Base-by-base conservation (phyloP, 1,140 invertebrate species). In the Ceratosolen solmsi region DNA sequence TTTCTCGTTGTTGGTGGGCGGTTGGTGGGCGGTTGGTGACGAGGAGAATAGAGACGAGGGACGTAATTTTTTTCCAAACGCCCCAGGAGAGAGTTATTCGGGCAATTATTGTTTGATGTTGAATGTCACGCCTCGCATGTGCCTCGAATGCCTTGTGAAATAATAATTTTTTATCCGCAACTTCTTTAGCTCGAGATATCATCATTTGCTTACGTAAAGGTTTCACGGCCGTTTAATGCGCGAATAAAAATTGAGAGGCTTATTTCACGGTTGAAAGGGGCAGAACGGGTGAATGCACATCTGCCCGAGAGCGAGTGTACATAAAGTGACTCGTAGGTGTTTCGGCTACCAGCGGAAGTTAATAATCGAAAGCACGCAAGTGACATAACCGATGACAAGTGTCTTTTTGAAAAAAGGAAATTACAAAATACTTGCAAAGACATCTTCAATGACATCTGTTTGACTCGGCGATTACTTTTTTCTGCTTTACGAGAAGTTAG, bases 391-490 rank as follows among this genome's bases (percentile, higher is more conserved):
- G 25, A 49, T 33, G 58, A 77, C 38, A 75, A 74, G 25, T 33
- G 3, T 25, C 17, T 25, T 41, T 65, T 41, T 63, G 20, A 41
- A 30, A 49, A n/a, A 30, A 72, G 54, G 70, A 73, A 79, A 54
- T 72, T 72, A 33, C 78, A 60, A 60, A 49, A 79, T n/a, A 27
- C 20, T 71, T 11, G 9, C 8, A 60, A 41, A 65, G 20, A 38
- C 30, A 1, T 27, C 33, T 49, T 25, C 25, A 58, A 72, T 60
- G 68, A 60, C 54, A 71, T 79, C 51, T 60, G 78, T 25, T 11
- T 30, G 33, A 60, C 49, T 56, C 7, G 30, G 13, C 49, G 11
- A 41, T 75, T 33, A 1, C 30, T n/a, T 41, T 60, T 75, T 60
- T 74, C 25, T 58, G 25, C 27, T 54, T 46, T 41, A 36, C 17